These are phyloP conservation scores for Acomys russatus DNA, from an alignment of 2,797 vertebrate genomes.

Conservation along the genomic window DNA sequence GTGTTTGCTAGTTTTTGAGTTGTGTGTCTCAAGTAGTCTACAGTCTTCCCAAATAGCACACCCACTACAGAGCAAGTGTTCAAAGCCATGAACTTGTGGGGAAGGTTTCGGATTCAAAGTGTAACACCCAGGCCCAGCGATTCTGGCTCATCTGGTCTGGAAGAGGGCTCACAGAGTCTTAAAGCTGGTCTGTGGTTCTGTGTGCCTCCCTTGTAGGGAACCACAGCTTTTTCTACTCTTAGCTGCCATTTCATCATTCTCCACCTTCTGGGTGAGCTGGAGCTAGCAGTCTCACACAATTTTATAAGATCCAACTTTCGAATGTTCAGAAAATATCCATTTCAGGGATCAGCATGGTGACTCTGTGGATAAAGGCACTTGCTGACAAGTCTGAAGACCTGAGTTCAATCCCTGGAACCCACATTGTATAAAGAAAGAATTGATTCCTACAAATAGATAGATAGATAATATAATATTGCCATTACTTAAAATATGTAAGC, in stretches of 20 bases:
- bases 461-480: neutral
- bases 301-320: neutral
- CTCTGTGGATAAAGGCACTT: neutral
- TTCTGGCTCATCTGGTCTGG: too few species aligned
- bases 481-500: neutral
- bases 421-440: neutral
- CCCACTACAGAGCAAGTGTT: neutral
- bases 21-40: neutral
- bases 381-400: neutral
- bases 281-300: neutral
- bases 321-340: neutral
- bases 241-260: neutral
- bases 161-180: neutral
- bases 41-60: neutral
- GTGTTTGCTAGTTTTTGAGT: neutral
- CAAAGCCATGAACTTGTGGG: neutral
- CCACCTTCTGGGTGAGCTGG: neutral
- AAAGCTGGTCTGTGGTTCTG: neutral
- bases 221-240: neutral
- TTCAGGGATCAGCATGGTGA: neutral
- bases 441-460: too few species aligned
- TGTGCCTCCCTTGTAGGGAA: neutral
- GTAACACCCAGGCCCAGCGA: neutral
- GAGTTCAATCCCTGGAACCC: neutral
- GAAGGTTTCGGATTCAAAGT: neutral